Percentiles rank a stretch among this genome's conserved stretches.
Evolutionary conservation across 30 jellyfish, hydroid and myxozoan species (phyloP).

Genomic region (Aurelia coerulea): DNA sequence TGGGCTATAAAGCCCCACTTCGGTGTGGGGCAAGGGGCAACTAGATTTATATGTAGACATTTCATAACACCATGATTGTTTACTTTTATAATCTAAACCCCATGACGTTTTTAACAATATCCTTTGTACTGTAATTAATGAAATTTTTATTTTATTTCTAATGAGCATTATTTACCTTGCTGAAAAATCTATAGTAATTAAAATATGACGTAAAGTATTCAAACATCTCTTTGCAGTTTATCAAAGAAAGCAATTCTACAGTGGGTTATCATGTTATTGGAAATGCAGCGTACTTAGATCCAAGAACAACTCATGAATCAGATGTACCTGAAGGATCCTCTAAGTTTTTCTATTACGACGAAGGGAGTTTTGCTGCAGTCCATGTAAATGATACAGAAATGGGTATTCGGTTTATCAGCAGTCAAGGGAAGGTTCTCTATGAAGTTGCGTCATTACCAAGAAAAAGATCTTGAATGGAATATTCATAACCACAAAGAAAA

Average conservation of each 20-base stretch:
- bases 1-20: no score
- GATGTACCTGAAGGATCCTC: slow-evolving; percentile 83
- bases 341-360: slow-evolving; percentile 77
- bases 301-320: slow-evolving; percentile 48
- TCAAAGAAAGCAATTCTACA: slow-evolving; percentile 50
- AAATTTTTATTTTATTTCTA: no score
- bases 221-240: slow-evolving; percentile 17
- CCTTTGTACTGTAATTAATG: no score
- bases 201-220: background rate
- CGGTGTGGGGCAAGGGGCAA: no score
- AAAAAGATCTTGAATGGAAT: background rate
- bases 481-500: no score
- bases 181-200: no score
- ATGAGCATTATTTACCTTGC: no score
- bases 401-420: slow-evolving; percentile 42
- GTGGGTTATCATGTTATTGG: slow-evolving; percentile 81
- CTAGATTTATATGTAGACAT: no score
- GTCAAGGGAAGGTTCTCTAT: slow-evolving; percentile 49
- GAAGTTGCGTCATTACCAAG: slow-evolving; percentile 31
- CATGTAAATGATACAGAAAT: slow-evolving; percentile 39
- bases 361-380: slow-evolving; percentile 85
- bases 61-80: no score
- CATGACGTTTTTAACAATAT: no score
- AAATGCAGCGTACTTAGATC: slow-evolving; percentile 54
- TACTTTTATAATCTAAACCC: no score